These are phyloP conservation scores for Rhinolophus sinicus DNA, from an alignment of 2,113 vertebrate genomes.

Conservation along the genomic window DNA sequence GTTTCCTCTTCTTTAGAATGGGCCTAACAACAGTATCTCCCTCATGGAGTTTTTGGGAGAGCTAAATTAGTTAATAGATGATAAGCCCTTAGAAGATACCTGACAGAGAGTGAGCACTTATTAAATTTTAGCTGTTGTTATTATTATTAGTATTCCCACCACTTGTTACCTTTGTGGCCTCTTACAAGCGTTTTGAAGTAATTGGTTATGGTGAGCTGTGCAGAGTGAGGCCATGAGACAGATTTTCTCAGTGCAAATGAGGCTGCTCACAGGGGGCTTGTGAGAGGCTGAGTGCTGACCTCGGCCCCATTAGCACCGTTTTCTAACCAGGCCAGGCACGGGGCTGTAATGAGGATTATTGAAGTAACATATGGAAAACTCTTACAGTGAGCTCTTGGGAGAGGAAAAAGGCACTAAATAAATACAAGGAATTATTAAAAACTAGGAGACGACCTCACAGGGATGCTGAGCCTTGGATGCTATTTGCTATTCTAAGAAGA, in stretches of 20 bases:
- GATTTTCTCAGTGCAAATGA: not conserved
- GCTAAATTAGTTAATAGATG: not conserved
- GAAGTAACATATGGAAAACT: slow-evolving; percentile 69
- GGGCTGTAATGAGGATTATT: slow-evolving; percentile 53
- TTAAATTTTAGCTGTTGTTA: not conserved
- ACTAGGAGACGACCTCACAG: slow-evolving; percentile 52
- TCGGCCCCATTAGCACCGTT: slow-evolving; percentile 51
- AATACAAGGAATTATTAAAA: slow-evolving; percentile 77
- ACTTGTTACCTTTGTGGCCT: not conserved
- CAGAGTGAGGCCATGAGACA: not conserved
- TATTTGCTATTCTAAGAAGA: slow-evolving; percentile 70
- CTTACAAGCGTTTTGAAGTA: not conserved
- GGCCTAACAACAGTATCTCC: no score
- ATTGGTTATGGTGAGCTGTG: not conserved
- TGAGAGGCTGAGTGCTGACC: slow-evolving; percentile 45
- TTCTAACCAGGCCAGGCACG: slow-evolving; percentile 20
- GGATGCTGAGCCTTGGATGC: slow-evolving; percentile 32
- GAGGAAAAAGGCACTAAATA: slow-evolving; percentile 61
- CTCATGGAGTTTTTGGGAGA: not conserved
- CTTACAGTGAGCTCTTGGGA: slow-evolving; percentile 65
- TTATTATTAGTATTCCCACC: not conserved
- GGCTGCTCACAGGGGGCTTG: not conserved
- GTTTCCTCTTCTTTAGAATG: not conserved
- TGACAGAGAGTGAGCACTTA: not conserved
- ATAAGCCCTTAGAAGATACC: not conserved